Conservation (phyloP, 2,888 invertebrate genomes). For the Pediacus dermestoides region DNA sequence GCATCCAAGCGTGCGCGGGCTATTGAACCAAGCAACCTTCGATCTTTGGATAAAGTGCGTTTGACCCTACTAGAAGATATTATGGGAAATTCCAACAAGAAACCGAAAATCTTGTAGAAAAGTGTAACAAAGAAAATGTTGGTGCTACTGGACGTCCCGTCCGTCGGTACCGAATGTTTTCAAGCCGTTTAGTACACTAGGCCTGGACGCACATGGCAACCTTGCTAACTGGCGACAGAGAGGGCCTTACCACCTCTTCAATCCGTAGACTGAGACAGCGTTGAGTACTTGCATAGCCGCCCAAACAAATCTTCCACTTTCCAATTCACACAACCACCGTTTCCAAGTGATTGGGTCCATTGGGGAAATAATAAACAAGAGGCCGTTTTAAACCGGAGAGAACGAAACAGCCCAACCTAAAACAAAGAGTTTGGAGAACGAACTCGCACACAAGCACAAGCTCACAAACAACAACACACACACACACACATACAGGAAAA, state of each 20-base stretch:
- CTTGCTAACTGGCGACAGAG: conserved; percentile 36
- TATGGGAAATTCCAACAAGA: no score
- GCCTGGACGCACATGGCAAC: conserved; percentile 35
- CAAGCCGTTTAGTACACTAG: conserved; percentile 39
- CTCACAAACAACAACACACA: conserved; percentile 15
- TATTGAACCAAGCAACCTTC: conserved; percentile 33
- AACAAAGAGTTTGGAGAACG: conserved; percentile 43
- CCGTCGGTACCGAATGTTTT: conserved; percentile 38
- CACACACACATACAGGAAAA: conserved; percentile 28
- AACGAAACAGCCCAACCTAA: conserved; percentile 47
- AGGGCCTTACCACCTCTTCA: conserved; percentile 22
- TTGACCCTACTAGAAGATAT: no score
- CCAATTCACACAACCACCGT: no score
- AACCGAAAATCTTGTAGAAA: no score
- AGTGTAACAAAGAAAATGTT: no score
- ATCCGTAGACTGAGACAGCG: conserved; percentile 26
- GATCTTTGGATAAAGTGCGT: no score
- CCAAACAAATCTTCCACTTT: conserved; percentile 30
- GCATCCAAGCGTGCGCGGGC: conserved; percentile 14
- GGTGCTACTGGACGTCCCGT: conserved; percentile 5
- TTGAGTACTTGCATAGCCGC: conserved; percentile 25
- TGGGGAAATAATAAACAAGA: conserved; percentile 48
- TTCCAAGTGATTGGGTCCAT: conserved; percentile 34
- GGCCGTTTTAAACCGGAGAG: conserved; percentile 47
- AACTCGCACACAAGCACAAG: no score